Evolutionary conservation across 2,797 vertebrate species (phyloP).

Genomic region (Masticophis lateralis): DNA sequence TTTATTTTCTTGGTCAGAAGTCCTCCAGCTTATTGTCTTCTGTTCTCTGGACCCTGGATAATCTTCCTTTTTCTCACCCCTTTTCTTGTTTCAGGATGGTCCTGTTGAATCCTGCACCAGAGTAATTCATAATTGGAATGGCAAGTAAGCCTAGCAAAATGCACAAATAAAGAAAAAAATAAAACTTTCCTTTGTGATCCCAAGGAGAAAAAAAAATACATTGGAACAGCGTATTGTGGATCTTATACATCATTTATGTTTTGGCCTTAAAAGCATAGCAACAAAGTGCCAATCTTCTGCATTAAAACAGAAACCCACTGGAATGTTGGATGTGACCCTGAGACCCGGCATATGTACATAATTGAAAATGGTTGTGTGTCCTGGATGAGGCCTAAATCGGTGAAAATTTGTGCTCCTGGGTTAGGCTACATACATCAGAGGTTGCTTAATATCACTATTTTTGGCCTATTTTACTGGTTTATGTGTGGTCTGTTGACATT

Average conservation of each 20-base stretch:
- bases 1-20: not conserved
- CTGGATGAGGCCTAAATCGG: not conserved
- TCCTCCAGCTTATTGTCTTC: not conserved
- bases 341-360: not conserved
- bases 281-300: not conserved
- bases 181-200: not conserved
- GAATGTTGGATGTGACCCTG: not conserved
- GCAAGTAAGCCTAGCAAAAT: not conserved
- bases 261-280: not conserved
- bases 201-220: not conserved
- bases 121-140: not conserved
- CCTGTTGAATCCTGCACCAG: not conserved
- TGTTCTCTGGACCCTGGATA: not conserved
- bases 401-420: not conserved
- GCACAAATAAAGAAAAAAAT: not conserved
- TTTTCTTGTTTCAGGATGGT: not conserved
- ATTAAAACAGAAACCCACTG: not conserved
- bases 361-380: not conserved
- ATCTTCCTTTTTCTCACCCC: not conserved
- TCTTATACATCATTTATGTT: not conserved
- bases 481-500: not conserved
- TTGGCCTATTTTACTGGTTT: not conserved
- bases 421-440: not conserved
- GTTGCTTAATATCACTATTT: not conserved
- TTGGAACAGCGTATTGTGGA: not conserved